A percentile compares a stretch with the other conserved stretches of the same genome.
Conservation (phyloP, 30 jellyfish, hydroid and myxozoan species). For the Chrysaora quinquecirrha region DNA sequence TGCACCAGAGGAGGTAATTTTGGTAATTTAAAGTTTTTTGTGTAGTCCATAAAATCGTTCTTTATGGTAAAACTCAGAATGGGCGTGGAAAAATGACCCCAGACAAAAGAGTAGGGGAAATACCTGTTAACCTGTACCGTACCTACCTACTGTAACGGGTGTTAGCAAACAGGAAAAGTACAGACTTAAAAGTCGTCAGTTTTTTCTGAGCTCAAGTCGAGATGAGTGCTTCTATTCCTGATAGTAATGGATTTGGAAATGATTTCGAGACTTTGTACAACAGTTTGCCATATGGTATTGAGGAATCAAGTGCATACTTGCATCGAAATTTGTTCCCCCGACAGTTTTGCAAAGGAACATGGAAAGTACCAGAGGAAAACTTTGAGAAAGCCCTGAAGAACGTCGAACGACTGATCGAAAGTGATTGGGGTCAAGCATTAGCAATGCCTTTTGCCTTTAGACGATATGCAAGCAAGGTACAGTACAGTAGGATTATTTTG, state of each 20-base stretch:
- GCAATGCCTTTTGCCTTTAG: conserved; percentile 53
- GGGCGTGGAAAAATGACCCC: no score
- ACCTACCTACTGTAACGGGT: no score
- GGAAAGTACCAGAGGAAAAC: conserved; percentile 54
- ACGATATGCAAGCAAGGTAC: conserved; percentile 43
- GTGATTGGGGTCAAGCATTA: conserved; percentile 35
- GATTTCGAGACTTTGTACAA: conserved; percentile 19
- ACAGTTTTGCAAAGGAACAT: conserved; percentile 21
- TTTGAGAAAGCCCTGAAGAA: conserved; percentile 43
- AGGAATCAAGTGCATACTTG: conserved; percentile 2
- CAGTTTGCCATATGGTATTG: conserved; percentile 7
- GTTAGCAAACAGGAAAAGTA: no score
- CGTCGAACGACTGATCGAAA: conserved; percentile 30
- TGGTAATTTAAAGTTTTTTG: no score
- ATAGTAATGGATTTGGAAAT: conserved; percentile 33
- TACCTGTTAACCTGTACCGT: no score
- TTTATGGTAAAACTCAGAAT: no score
- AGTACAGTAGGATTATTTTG: no score
- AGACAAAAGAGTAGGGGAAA: no score
- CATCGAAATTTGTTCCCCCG: conserved; percentile 55
- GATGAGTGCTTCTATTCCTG: conserved; percentile 7
- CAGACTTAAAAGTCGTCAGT: no score
- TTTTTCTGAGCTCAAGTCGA: no score
- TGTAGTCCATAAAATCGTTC: no score
- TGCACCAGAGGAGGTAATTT: no score